Percentiles rank a stretch among this genome's conserved stretches.
Conservation (phyloP, 2,888 invertebrate genomes). For the Diploptera punctata region DNA sequence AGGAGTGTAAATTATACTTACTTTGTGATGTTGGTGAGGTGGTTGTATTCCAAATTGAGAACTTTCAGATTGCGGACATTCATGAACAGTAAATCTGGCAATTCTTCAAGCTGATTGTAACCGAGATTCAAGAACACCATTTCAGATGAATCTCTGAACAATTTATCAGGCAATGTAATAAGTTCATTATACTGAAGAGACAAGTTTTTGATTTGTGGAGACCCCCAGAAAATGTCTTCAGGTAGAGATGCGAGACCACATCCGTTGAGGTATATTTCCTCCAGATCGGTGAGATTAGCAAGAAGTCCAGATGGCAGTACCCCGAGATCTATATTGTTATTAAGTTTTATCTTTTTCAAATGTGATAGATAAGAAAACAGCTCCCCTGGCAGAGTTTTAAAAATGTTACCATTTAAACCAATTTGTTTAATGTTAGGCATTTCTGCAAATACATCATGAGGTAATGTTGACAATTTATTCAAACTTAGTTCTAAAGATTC, state of each 20-base stretch:
- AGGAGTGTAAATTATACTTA: no score
- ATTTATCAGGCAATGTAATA: constrained; percentile 61
- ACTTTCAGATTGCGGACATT: constrained; percentile 62
- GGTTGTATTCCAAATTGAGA: constrained; percentile 71
- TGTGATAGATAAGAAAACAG: constrained; percentile 54
- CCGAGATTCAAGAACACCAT: constrained; percentile 69
- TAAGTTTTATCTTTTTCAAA: constrained; percentile 41
- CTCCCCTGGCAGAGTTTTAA: constrained; percentile 65
- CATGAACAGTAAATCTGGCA: constrained; percentile 66
- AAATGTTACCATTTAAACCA: constrained; percentile 71
- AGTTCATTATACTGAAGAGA: constrained; percentile 65
- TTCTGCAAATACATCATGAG: constrained; percentile 65
- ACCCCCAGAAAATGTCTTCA: constrained; percentile 67
- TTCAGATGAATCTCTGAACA: constrained; percentile 68
- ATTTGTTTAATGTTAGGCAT: constrained; percentile 67
- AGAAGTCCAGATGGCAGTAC: constrained; percentile 66
- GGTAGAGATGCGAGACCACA: constrained; percentile 65
- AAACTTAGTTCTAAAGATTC: constrained; percentile 71
- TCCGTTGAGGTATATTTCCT: constrained; percentile 59
- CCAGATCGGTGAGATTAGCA: constrained; percentile 61
- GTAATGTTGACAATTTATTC: constrained; percentile 68
- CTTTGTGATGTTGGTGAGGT: constrained; percentile 63
- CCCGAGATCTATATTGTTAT: constrained; percentile 57
- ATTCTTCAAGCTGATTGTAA: constrained; percentile 64
- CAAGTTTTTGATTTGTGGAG: constrained; percentile 64